phyloP scores from a whole-genome alignment of 2,888 invertebrate species.

The Leucoptera coffeella region DNA sequence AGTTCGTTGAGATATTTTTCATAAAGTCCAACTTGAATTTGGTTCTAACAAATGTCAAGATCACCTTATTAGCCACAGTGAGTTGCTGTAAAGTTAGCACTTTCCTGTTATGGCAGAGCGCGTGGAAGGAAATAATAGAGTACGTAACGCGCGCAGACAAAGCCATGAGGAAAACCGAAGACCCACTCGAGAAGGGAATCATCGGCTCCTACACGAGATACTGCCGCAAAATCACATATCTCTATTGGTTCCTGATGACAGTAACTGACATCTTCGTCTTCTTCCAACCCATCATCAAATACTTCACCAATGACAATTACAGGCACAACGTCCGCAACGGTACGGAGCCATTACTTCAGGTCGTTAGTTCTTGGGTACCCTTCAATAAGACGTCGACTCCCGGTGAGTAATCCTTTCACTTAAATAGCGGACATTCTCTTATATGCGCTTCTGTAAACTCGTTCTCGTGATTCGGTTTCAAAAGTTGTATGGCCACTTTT shows the following conservation, averaged over 20 bases:
- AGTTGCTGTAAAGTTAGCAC: slow-evolving; percentile 24
- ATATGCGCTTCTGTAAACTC: no score
- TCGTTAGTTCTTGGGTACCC: slow-evolving; percentile 37
- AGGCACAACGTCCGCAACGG: slow-evolving; percentile 20
- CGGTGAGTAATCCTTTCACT: no score
- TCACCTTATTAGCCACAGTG: slow-evolving; percentile 28
- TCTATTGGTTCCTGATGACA: slow-evolving; percentile 30
- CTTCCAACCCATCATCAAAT: slow-evolving; percentile 22
- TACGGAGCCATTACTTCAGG: slow-evolving; percentile 19
- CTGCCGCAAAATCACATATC: slow-evolving; percentile 25
- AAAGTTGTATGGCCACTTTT: no score
- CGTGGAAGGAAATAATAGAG: slow-evolving; percentile 24
- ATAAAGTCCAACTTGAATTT: slow-evolving; percentile 24
- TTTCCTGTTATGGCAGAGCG: slow-evolving; percentile 22
- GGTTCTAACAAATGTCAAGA: slow-evolving; percentile 28
- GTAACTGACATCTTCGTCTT: slow-evolving; percentile 25
- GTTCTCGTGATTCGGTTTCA: no score
- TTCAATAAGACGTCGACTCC: slow-evolving; percentile 20
- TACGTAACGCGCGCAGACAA: slow-evolving; percentile 26
- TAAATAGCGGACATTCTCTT: no score
- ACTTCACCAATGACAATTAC: slow-evolving; percentile 15
- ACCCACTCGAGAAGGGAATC: slow-evolving; percentile 12
- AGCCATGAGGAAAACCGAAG: slow-evolving; percentile 12
- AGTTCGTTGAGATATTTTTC: slow-evolving; percentile 32
- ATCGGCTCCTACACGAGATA: slow-evolving; percentile 20